A percentile compares a stretch with the other conserved stretches of the same genome.
Conservation (phyloP, 1,140 invertebrate genomes). For the Monomorium pharaonis region DNA sequence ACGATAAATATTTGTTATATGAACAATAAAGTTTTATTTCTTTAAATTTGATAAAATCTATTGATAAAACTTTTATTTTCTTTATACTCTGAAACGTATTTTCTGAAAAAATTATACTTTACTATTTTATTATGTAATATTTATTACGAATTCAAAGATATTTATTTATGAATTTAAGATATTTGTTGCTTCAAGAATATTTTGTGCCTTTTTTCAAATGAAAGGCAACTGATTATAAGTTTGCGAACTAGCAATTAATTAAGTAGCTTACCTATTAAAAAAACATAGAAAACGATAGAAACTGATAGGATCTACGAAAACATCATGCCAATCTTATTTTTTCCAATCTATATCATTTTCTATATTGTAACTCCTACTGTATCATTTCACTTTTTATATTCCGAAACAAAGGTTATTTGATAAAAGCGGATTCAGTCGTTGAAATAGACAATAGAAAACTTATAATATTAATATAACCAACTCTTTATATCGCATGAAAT, state of each 20-base stretch:
- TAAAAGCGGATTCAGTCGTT: too few relatives aligned
- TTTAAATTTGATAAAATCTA: not conserved
- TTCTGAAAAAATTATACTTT: not conserved
- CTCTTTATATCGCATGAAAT: too few relatives aligned
- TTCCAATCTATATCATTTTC: too few relatives aligned
- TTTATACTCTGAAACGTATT: not conserved
- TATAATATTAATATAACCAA: too few relatives aligned
- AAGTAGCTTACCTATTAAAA: too few relatives aligned
- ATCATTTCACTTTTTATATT: too few relatives aligned
- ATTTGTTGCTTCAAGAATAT: not conserved
- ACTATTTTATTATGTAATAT: not conserved
- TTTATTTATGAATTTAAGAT: not conserved
- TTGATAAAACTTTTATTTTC: not conserved
- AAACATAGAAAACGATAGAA: too few relatives aligned
- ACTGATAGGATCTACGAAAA: too few relatives aligned
- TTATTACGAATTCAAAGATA: not conserved
- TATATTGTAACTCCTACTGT: too few relatives aligned
- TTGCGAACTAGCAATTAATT: not conserved
- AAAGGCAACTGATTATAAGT: not conserved
- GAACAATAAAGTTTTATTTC: not conserved
- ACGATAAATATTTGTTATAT: constrained; percentile 1
- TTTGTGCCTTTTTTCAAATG: not conserved
- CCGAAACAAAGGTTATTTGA: too few relatives aligned
- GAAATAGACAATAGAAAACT: too few relatives aligned
- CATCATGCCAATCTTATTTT: too few relatives aligned